Base-by-base conservation (phyloP, 1,140 invertebrate species). In the Zophobas morio region DNA sequence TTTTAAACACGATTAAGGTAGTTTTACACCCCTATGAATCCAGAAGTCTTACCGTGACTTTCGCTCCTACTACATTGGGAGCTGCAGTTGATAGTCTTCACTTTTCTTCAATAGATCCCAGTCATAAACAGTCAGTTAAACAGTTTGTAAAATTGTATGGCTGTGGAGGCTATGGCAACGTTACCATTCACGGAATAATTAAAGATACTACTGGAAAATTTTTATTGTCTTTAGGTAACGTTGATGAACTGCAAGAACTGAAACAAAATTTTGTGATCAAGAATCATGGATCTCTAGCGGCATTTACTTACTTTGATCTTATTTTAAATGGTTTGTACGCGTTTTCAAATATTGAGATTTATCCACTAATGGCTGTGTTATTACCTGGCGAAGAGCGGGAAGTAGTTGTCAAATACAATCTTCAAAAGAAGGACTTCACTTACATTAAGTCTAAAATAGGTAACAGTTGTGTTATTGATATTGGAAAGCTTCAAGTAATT, bases 151-250 rank as follows among this genome's bases (percentile, higher is more conserved):
- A 83, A 51, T 81, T 90, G 20, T 88, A 84, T 78, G 89, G 88
- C 20, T 89, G 89, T 78, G 89, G 89, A 8, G 89, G 89, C 6
- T 84, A 80, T 72, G 82, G 84, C 34, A 88, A 85, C 82, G 79
- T 88, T 1, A 86, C 88, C 73, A 86, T 89, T 51, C 83, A 82
- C 2, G 85, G 88, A 81, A 84, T 86, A 2, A 83, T 86, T 37
- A 88, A 88, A 83, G 88, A 89, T 70, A 86, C 86, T n/a, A 85
- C 83, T 34, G 87, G 86, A 39, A 88, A 87, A 82, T 85, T 87
- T 81, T 89, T 88, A 88, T 78, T 89, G 32, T 87, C 88, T 0
- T 78, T 90, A 4, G 88, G 89, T 37, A 86, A 84, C 75, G 75
- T 90, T 3, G 86, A 86, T 76, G 83, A 85, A 3, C 85, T 83